Evolutionary conservation across 1,140 invertebrate genomes (phyloP), one percentile per base, ranked within the genome.

Genomic region (Drosophila parvula): DNA sequence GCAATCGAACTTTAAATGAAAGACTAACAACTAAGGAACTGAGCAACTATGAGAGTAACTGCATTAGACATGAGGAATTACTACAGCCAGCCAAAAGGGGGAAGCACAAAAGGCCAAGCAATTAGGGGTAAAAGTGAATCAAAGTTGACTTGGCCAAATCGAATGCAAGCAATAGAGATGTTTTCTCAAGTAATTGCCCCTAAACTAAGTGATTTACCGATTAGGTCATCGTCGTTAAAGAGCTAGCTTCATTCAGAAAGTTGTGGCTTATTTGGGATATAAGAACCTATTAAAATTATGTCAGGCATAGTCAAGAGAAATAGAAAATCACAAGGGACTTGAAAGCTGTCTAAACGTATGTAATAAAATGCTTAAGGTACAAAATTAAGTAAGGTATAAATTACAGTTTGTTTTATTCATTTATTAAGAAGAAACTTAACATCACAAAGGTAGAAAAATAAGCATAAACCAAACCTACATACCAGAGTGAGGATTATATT

Each of bases 1-100:
- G 57, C 67, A 68, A 80, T 81, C 43, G 64, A 79, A 83, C 44
- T 83, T 83, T 79, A 71, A 83, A 68, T 83, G 75, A 76, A 79
- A 68, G 44, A 50, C 63, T 55, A 78, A 78, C 79, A 68, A 68
- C 12, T 38, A 16, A 41, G 45, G 18, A 44, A 68, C 74, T 48
- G 44, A 32, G 48, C 48, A 50, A 18, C 48, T 50, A 28, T 9
- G 10, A 62, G 61, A 60, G 59, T 62, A 74, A 79, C 56, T 74
- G 75, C 80, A 67, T 82, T 71, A 63, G 63, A 18, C 60, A 55
- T 32, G 44, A 44, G 53, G 16, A 44, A 34, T 44, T 48, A 16
- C 48, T 12, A 22, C 22, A 22, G 38, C 28, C 10, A 34, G 32
- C 57, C 43, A 50, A 18, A 18, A n/a, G n/a, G 27, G 14, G 45